Evolutionary conservation across 2,797 vertebrate genomes (phyloP).

Genomic region (Phylloscopus collybita): DNA sequence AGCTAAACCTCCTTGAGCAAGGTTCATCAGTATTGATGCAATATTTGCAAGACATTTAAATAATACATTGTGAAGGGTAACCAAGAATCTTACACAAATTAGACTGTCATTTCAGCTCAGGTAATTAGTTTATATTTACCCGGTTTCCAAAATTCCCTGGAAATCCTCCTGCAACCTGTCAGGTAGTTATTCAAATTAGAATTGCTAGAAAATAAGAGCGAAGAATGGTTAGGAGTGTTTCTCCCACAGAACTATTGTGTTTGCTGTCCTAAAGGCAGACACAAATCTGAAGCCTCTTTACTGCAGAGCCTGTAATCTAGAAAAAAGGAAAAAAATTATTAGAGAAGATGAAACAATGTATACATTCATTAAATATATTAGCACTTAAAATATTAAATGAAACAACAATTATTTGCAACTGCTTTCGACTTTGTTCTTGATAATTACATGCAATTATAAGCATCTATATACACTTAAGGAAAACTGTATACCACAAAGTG

Average conservation of each 20-base stretch:
- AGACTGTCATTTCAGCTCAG: background rate
- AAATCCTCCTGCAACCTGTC: background rate
- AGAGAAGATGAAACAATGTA: background rate
- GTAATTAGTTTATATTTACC: background rate
- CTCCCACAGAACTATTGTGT: background rate
- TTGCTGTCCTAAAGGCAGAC: background rate
- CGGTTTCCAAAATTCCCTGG: background rate
- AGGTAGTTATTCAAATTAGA: background rate
- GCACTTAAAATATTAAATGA: conserved; percentile 9
- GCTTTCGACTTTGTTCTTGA: conserved; percentile 2
- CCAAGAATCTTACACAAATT: background rate
- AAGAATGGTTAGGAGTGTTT: background rate
- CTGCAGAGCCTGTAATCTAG: background rate
- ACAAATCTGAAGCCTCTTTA: background rate
- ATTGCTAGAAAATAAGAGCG: background rate
- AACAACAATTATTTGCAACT: background rate
- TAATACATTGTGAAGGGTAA: background rate
- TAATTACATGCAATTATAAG: conserved; percentile 3
- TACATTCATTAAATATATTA: background rate
- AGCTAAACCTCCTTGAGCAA: conserved; percentile 11
- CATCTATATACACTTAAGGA: background rate
- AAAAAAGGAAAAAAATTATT: background rate
- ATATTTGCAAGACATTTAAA: background rate
- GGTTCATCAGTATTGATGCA: background rate
- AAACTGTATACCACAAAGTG: background rate